Evolutionary conservation across 2,888 invertebrate species (phyloP), one percentile per base, ranked within the genome.

Genomic region (Platycnemis pennipes): DNA sequence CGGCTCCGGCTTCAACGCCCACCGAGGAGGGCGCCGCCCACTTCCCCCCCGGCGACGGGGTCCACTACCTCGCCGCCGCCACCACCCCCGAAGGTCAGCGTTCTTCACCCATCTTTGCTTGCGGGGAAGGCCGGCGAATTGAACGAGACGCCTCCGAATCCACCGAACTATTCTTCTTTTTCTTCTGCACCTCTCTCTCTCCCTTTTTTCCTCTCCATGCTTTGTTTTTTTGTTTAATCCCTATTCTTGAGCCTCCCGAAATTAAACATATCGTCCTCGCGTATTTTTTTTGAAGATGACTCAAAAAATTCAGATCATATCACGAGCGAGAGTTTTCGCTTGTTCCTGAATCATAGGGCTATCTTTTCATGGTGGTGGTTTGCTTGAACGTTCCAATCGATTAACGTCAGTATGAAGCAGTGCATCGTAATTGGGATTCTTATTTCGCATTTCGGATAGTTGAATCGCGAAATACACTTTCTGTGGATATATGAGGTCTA

Each of bases 1-100:
- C 86, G 56, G 85, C 88, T 49, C 94, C 95, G n/a, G 63, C 94
- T 42, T 94, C 94, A 45, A 46, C 95, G 22, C 44, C 94, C 91
- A 94, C 94, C 69, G 94, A 88, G 37, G 94, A 89, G 77, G 86
- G 53, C 45, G 88, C 26, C 88, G 42, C 37, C 88, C 56, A 37
- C 42, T 45, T 69, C 53, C 26, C 49, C 53, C 42, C 42, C 46
- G 69, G 56, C n/a, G 94, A 42, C 26, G 86, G 49, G 26, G 89
- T 45, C 88, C 94, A 88, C n/a, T 69, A 31, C 45, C 88, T 69
- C 37, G 46, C 94, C 31, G 94, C 94, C 56, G 45, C 53, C 46
- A 94, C 94, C 63, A 7, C 88, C 44, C 22, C 46, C 53, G 87
- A 94, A 88, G 94, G 88, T 94, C 77, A 94, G 86, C 94, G 85